phyloP scores from a whole-genome alignment of 2,113 vertebrate genomes.

The Peromyscus polionotus region DNA sequence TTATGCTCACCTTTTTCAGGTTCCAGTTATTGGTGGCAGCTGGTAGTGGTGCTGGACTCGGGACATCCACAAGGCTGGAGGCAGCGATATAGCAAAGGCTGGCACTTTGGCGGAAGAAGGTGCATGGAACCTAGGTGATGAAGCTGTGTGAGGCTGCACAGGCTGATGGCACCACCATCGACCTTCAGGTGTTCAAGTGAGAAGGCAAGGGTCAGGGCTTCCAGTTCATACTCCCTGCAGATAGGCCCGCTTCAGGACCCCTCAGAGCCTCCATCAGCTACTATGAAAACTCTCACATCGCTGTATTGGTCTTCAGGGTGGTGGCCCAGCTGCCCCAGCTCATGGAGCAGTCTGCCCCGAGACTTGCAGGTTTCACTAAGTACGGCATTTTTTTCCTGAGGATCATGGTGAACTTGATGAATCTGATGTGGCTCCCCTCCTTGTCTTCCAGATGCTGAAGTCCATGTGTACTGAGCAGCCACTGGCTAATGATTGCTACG shows the following conservation, averaged over 20 bases:
- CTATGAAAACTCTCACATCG: background rate
- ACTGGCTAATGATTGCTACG: conserved; percentile 82
- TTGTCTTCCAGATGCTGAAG: conserved; percentile 95
- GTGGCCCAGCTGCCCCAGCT: background rate
- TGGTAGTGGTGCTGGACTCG: background rate
- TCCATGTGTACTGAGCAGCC: conserved; percentile 95
- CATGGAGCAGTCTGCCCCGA: background rate
- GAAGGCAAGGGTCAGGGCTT: conserved; percentile 62
- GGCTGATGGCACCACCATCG: conserved; percentile 92
- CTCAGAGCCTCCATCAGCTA: background rate
- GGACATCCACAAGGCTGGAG: conserved; percentile 78
- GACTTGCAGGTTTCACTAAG: background rate
- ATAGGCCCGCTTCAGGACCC: no score
- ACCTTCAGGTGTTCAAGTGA: conserved; percentile 97
- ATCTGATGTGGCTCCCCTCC: conserved; percentile 95
- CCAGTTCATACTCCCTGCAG: background rate
- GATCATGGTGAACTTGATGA: conserved; percentile 94
- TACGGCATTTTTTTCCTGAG: conserved; percentile 77
- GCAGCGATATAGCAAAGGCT: conserved; percentile 83
- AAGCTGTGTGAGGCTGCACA: conserved; percentile 95
- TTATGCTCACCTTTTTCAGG: no score
- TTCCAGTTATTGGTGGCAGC: background rate
- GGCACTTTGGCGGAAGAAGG: conserved; percentile 92
- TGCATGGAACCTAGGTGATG: conserved; percentile 92
- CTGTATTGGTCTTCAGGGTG: background rate